Base-by-base conservation (phyloP, 2,888 invertebrate species). In the Eupithecia exiguata region DNA sequence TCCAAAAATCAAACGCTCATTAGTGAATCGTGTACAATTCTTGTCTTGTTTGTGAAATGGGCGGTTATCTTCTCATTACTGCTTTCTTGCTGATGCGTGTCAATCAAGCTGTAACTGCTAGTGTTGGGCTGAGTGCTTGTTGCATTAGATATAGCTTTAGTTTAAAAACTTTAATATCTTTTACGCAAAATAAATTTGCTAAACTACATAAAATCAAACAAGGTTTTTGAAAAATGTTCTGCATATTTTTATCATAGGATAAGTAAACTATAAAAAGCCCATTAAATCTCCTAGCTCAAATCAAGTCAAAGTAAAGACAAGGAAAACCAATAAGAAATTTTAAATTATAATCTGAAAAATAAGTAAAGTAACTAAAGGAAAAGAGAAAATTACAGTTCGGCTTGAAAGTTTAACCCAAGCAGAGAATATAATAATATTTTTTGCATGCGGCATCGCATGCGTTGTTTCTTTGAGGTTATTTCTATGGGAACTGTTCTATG, bases 51-150 rank as follows among this genome's bases (percentile, higher is more conserved):
- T 85, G 82, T 84, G 82, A 86, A 84, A 87, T 86, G 83, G 87
- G 80, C 83, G 84, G 86, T 89, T 89, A 91, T 90, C 87, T 87
- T 87, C 88, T 91, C 91, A 91, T 92, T 92, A 92, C 87, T 80
- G 82, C 81, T 81, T 83, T 87, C 89, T 85, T 86, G 84, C 80
- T 88, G 90, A 91, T 89, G 91, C 84, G 81, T 88, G 92, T 92
- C 92, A 92, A 91, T 92, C 92, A 91, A 84, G 81, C 43, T 66
- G 70, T 68, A 68, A 65, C 14, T 58, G 58, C 58, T 77, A 77
- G 61, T 70, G 71, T 40, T 66, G 76, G 25, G 38, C 21, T 67
- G 30, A 36, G 38, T 38, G n/a, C 14, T 12, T 21, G n/a, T 49
- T 63, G 10, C 30, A 53, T 21, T 43, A 14, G 0, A 12, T 38